Base-by-base conservation (phyloP, 2,113 vertebrate genomes). In the Otocyon megalotis region DNA sequence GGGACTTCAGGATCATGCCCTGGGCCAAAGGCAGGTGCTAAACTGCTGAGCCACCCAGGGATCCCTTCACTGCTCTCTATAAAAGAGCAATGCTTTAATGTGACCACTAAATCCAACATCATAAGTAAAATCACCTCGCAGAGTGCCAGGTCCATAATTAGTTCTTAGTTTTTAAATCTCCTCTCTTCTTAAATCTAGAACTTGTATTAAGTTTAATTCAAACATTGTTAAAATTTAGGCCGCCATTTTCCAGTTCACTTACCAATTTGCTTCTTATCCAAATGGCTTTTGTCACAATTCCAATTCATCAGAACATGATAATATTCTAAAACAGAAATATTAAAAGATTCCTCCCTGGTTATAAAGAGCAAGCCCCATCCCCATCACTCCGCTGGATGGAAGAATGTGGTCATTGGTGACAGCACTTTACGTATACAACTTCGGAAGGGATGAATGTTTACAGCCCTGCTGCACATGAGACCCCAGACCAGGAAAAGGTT, bases 221-320 rank as follows among this genome's bases (percentile, higher is more conserved):
- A 92, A 92, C 43, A 69, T 60, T 63, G 80, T 53, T 95, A 65
- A 92, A 58, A 94, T 58, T 84, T 69, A 90, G 72, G 67, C 86
- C 74, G 22, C 15, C 2, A 9, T 53, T 81, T 96, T 94, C 58
- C 30, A 69, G 80, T 80, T 94, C 72, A 48, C 50, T 79, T 93
- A 67, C 35, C 22, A 76, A 90, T 79, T 83, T 93, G 24, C 24
- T 86, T 85, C n/a, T 83, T 79, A 74, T 35, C 53, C 62, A 77
- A 71, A 93, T 4, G 50, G 30, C 65, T 56, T 88, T 94, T 37
- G 77, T 63, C 6, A 32, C 35, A 82, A 83, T 56, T 63, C 24
- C 13, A 83, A 48, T 11, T 92, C 80, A 77, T n/a, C 80, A 88
- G 56, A 90, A 95, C 17, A 76, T 79, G 48, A 67, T 81, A 60